Percentiles rank a stretch among this genome's conserved stretches.
phyloP scores from a whole-genome alignment of 2,797 vertebrate genomes.

The Spatula versicolor region DNA sequence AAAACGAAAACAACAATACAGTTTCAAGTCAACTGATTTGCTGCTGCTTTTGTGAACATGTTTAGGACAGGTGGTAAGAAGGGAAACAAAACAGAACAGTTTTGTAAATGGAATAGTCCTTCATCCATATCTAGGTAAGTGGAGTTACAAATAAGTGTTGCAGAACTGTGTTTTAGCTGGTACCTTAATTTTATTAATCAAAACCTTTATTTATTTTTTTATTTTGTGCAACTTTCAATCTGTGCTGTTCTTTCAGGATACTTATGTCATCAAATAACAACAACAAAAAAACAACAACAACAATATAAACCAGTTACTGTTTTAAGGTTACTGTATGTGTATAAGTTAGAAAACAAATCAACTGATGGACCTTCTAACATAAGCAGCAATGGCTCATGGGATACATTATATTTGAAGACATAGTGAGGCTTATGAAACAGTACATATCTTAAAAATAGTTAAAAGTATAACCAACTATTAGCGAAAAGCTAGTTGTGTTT shows the following conservation, averaged over 20 bases:
- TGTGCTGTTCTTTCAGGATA: neutral
- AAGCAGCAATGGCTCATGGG: neutral
- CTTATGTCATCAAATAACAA: neutral
- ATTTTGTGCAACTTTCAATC: fast-evolving
- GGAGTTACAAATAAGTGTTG: neutral
- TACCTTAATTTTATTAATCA: neutral
- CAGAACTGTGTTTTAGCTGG: neutral
- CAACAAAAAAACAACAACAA: neutral
- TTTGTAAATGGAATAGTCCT: neutral
- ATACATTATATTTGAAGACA: constrained; percentile 14
- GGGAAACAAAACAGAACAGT: neutral
- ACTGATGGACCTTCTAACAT: neutral
- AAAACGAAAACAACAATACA: neutral
- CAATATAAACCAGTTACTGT: neutral
- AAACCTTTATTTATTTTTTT: neutral
- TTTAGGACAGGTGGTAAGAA: neutral
- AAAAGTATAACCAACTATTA: neutral
- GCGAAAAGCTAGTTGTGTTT: neutral
- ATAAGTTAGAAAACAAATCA: neutral
- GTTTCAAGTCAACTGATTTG: neutral
- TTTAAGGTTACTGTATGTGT: neutral
- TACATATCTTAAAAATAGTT: neutral
- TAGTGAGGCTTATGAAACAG: neutral
- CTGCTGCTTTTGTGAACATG: neutral
- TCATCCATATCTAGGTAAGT: neutral